A percentile compares a stretch with the other conserved stretches of the same genome.
Conservation (phyloP, 2,888 invertebrate genomes). For the Drosophila kambysellisi region DNA sequence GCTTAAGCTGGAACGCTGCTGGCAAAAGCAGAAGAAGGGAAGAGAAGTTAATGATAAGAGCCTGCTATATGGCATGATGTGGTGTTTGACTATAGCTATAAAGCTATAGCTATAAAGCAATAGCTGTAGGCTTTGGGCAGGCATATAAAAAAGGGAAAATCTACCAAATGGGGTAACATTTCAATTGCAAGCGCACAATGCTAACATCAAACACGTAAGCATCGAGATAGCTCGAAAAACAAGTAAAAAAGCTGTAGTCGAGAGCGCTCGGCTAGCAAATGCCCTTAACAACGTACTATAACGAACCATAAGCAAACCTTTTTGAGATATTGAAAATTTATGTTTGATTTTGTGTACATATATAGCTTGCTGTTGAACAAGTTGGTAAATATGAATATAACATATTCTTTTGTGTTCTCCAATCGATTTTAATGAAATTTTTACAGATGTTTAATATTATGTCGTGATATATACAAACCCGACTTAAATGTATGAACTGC, state of each 20-base stretch:
- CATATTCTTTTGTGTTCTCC: not conserved
- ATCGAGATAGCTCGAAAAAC: not conserved
- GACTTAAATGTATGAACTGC: not conserved
- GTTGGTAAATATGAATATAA: not conserved
- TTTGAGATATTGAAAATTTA: not conserved
- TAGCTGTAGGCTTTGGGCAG: conserved; percentile 15
- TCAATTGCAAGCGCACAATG: conserved; percentile 54
- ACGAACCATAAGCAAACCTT: not conserved
- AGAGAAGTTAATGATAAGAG: conserved; percentile 49
- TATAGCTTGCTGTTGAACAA: not conserved
- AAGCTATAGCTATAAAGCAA: conserved; percentile 7
- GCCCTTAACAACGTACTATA: not conserved
- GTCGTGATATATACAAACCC: not conserved
- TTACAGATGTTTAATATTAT: not conserved
- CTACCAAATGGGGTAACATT: conserved; percentile 67
- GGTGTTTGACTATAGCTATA: not conserved
- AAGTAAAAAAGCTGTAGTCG: not conserved
- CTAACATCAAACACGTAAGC: not conserved
- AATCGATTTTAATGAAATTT: not conserved
- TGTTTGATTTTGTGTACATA: not conserved
- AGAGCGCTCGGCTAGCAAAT: not conserved
- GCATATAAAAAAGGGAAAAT: conserved; percentile 54
- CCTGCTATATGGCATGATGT: conserved; percentile 25
- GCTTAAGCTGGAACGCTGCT: conserved; percentile 60
- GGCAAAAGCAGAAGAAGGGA: conserved; percentile 24